phyloP scores from a whole-genome alignment of 2,797 vertebrate genomes.

The Myotis findleyi region DNA sequence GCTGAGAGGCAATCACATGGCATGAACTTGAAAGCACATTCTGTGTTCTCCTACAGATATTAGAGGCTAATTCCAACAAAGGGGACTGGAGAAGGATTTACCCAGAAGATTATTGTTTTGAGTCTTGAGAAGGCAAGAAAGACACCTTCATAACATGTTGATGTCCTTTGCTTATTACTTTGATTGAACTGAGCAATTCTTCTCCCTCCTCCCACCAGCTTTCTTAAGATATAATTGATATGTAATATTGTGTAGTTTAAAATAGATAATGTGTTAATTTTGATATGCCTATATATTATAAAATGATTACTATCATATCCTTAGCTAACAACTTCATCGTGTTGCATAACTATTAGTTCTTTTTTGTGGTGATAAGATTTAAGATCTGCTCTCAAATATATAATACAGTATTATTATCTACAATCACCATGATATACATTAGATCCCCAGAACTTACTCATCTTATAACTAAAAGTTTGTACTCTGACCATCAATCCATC shows the following conservation, averaged over 20 bases:
- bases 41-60: not conserved
- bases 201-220: not conserved
- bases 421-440: not conserved
- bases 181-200: not conserved
- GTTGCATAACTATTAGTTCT: not conserved
- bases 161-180: not conserved
- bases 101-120: not conserved
- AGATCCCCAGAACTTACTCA: not conserved
- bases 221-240: not conserved
- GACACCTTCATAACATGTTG: not conserved
- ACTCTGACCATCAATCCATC: not conserved
- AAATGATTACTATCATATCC: not conserved
- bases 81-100: not conserved
- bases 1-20: fast-evolving
- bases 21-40: too few species aligned
- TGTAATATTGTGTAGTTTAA: not conserved
- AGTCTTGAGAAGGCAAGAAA: not conserved
- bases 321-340: not conserved
- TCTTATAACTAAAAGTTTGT: not conserved
- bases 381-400: not conserved
- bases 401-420: not conserved
- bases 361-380: not conserved
- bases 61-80: not conserved
- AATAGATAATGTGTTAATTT: not conserved
- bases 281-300: not conserved